Conservation (phyloP, 1,140 invertebrate species). For the Oedothorax gibbosus region DNA sequence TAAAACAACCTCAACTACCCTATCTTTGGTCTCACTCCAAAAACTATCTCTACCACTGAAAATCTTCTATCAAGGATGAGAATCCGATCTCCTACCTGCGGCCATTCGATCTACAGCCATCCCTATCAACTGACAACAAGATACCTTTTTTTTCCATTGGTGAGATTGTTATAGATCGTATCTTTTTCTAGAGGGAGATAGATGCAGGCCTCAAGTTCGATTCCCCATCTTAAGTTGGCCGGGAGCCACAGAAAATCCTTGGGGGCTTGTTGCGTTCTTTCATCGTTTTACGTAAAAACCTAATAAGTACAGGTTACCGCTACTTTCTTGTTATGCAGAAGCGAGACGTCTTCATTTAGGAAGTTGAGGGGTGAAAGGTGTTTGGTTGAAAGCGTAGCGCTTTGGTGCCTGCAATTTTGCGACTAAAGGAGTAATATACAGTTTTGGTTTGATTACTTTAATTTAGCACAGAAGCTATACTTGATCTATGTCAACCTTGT, state of each 20-base stretch:
- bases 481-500: too few species aligned
- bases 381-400: too few species aligned
- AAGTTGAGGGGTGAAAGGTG: too few species aligned
- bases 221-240: slow-evolving; percentile 23
- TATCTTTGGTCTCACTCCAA: too few species aligned
- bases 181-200: slow-evolving; percentile 18
- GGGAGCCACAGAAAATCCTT: not conserved
- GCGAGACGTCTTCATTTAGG: too few species aligned
- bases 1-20: too few species aligned
- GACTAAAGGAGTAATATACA: too few species aligned
- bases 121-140: slow-evolving; percentile 16
- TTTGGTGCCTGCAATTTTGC: too few species aligned
- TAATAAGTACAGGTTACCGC: too few species aligned
- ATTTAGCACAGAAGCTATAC: too few species aligned
- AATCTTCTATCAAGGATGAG: not conserved
- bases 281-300: not conserved
- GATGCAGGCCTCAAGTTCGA: slow-evolving; percentile 30
- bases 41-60: not conserved
- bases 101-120: not conserved
- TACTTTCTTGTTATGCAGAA: too few species aligned
- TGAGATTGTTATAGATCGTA: slow-evolving; percentile 34
- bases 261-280: slow-evolving; percentile 24
- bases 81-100: slow-evolving; percentile 2
- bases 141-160: not conserved
- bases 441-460: too few species aligned